phyloP scores from a whole-genome alignment of 1,140 invertebrate species.

The Drosophila yakuba region DNA sequence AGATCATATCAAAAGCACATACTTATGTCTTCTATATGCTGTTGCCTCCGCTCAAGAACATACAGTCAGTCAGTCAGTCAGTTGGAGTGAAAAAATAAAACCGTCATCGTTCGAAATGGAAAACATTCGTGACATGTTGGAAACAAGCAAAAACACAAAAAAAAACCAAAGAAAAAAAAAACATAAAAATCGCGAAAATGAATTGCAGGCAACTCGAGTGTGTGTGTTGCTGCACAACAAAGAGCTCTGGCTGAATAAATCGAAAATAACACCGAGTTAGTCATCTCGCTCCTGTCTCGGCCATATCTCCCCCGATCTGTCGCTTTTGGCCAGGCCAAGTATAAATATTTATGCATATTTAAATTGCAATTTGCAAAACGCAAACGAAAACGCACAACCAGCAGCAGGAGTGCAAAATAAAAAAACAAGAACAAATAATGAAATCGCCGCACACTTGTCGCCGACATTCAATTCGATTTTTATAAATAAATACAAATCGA shows the following conservation, averaged over 20 bases:
- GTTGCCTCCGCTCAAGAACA: constrained; percentile 36
- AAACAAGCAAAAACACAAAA: not conserved
- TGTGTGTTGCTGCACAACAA: constrained; percentile 13
- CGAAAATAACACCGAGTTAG: constrained; percentile 64
- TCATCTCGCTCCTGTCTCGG: constrained; percentile 46
- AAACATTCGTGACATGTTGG: constrained; percentile 75
- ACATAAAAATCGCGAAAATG: constrained; percentile 1
- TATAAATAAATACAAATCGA: constrained; percentile 41
- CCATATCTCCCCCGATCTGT: constrained; percentile 1
- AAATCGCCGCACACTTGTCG: constrained; percentile 42
- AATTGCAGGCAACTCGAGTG: constrained; percentile 35
- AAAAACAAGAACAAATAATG: constrained; percentile 57
- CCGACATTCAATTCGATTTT: constrained; percentile 52
- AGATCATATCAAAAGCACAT: constrained; percentile 24
- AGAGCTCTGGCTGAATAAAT: constrained; percentile 15
- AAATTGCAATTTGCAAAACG: constrained; percentile 61
- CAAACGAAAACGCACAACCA: constrained; percentile 12
- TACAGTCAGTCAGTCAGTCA: constrained; percentile 11
- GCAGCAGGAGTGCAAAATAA: constrained; percentile 25
- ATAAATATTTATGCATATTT: constrained; percentile 59
- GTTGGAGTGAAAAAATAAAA: constrained; percentile 25
- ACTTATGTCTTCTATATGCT: constrained; percentile 22
- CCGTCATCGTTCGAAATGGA: constrained; percentile 53
- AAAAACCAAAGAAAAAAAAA: not conserved
- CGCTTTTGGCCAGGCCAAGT: constrained; percentile 25